phyloP scores from a whole-genome alignment of 2,113 vertebrate genomes.

The Chloebia gouldiae region DNA sequence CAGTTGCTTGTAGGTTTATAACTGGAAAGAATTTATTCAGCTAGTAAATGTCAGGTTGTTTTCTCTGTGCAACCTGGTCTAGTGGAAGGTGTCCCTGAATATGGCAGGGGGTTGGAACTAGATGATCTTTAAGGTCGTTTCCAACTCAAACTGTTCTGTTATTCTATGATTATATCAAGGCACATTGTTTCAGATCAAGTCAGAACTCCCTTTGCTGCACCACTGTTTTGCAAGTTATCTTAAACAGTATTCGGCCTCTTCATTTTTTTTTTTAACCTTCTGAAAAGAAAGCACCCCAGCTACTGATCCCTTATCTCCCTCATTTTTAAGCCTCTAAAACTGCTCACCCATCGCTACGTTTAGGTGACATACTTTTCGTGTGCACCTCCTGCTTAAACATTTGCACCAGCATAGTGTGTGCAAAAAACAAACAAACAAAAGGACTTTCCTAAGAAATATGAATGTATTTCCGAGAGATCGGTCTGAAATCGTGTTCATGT shows the following conservation, averaged over 20 bases:
- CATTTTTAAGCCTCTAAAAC: background rate
- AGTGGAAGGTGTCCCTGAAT: too few species aligned
- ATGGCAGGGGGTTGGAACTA: background rate
- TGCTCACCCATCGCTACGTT: background rate
- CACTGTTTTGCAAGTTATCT: background rate
- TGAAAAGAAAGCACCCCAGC: background rate
- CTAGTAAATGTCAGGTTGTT: background rate
- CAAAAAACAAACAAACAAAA: fast-evolving
- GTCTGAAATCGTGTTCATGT: fast-evolving
- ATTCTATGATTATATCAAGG: background rate
- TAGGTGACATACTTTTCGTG: too few species aligned
- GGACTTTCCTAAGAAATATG: fast-evolving
- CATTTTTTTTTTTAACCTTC: background rate
- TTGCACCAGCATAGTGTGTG: fast-evolving
- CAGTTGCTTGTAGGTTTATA: fast-evolving
- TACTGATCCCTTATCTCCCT: background rate
- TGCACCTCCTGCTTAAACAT: too few species aligned
- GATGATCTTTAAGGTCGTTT: background rate
- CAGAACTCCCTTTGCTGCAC: fast-evolving
- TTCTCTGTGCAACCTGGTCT: background rate
- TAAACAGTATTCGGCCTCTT: background rate
- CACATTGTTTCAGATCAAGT: fast-evolving
- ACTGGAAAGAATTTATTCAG: background rate
- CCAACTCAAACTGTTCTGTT: background rate
- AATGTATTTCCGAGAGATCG: fast-evolving